Base-by-base conservation (phyloP, 2,888 invertebrate species). In the Halictus quadricinctus region DNA sequence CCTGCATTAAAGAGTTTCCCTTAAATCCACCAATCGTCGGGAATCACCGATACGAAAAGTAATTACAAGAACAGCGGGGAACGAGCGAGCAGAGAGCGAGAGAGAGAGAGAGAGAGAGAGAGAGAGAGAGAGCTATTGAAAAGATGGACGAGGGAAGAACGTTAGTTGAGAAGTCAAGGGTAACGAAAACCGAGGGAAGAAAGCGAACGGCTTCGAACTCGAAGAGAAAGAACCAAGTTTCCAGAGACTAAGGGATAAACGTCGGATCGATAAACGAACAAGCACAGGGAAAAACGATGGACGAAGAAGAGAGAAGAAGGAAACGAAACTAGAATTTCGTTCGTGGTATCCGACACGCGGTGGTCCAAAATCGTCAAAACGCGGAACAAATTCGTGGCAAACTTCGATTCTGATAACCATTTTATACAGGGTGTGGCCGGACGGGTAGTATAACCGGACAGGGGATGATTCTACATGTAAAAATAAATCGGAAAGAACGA, bases 241-340 rank as follows among this genome's bases (percentile, higher is more conserved):
- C 46, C 48, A 36, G 58, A 76, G 70, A 79, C 43, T 25, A 29
- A 48, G 60, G 72, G 73, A 78, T 78, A 81, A 78, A 81, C 81
- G 76, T 50, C 48, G 81, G 81, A 86, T 78, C 81, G 76, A 81
- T 54, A 54, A 85, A 74, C 69, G 78, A 70, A 29, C 43, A 25
- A 50, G 48, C 66, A 64, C 6, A 29, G 13, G 21, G 36, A 41
- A 18, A 72, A 43, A 58, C 54, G 58, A 48, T 12, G n/a, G 1
- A 43, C 29, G 29, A 70, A 54, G 54, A 54, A 54, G 21, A 54
- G 50, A 21, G 74, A 81, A 70, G 79, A 50, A 80, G 80, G 54
- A 43, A 66, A 36, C 58, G 79, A 82, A 66, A 36, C 21, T 10
- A 73, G 81, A 83, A 83, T 88, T 83, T 83, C 81, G 43, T 48